Conservation (phyloP, 2,797 vertebrate genomes). For the Crypturellus tataupa region DNA sequence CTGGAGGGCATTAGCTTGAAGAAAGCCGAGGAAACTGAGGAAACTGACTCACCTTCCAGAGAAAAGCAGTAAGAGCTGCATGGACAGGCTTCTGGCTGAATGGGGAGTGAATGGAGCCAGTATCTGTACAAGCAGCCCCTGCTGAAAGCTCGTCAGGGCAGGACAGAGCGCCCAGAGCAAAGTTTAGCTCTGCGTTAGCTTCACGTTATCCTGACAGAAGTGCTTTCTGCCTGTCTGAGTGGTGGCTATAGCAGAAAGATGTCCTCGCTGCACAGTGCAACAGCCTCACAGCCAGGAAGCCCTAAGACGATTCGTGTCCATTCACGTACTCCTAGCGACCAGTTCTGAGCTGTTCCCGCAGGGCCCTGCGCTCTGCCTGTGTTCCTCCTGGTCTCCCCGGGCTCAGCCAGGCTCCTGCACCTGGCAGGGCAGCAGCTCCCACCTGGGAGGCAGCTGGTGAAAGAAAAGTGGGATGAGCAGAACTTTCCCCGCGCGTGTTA, state of each 20-base stretch:
- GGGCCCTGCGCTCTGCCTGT: rapidly evolving
- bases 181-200: not conserved
- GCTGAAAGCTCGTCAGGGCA: not conserved
- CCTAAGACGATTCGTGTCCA: not conserved
- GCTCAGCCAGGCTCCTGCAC: not conserved
- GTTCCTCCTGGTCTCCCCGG: rapidly evolving
- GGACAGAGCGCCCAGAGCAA: rapidly evolving
- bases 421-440: too few species aligned
- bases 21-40: not conserved
- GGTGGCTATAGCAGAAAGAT: rapidly evolving
- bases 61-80: not conserved
- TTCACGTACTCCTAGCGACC: not conserved
- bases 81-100: not conserved
- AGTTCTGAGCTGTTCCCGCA: not conserved
- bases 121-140: rapidly evolving
- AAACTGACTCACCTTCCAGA: not conserved
- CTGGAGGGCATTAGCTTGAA: not conserved
- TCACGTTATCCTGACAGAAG: not conserved
- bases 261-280: not conserved
- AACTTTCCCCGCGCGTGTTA: not conserved
- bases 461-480: not conserved
- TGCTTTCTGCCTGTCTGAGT: not conserved
- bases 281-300: rapidly evolving
- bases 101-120: not conserved
- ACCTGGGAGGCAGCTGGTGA: not conserved